Evolutionary conservation across 2,113 vertebrate genomes (phyloP).

Genomic region (Meriones unguiculatus): DNA sequence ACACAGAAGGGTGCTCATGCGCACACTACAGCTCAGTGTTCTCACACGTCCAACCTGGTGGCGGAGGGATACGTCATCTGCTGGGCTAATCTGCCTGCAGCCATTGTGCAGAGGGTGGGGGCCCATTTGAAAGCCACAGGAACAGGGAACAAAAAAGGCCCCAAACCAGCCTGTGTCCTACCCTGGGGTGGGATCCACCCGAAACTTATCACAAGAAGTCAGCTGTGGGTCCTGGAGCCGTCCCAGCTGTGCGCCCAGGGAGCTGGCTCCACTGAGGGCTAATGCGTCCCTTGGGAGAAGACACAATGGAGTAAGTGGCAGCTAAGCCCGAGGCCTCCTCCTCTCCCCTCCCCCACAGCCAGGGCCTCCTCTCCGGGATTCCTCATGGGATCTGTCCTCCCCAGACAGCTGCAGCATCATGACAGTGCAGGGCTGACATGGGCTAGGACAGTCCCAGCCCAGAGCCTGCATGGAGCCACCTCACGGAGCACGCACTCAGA

Average conservation of each 20-base stretch:
- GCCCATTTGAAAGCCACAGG: slow-evolving; percentile 36
- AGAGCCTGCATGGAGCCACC: neutral
- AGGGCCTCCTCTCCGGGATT: neutral
- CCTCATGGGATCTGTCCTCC: neutral
- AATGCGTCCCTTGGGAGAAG: neutral
- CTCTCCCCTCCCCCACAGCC: neutral
- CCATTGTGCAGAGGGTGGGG: slow-evolving; percentile 59
- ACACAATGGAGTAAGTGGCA: neutral
- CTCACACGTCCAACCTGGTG: neutral
- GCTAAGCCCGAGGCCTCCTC: neutral
- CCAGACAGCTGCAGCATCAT: neutral
- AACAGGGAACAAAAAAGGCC: slow-evolving; percentile 53
- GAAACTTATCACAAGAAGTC: slow-evolving; percentile 45
- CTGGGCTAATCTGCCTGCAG: neutral
- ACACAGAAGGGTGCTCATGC: neutral
- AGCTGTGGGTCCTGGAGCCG: slow-evolving; percentile 1
- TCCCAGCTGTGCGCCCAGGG: neutral
- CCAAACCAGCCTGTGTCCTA: neutral
- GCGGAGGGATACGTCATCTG: neutral
- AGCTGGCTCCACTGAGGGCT: neutral
- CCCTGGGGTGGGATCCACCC: neutral
- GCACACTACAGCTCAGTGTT: neutral
- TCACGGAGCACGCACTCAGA: neutral
- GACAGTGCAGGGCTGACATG: neutral
- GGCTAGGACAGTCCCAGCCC: too few species aligned